Percentiles rank a stretch among this genome's conserved stretches.
Conservation (phyloP, 2,797 vertebrate species). For the Luscinia luscinia region DNA sequence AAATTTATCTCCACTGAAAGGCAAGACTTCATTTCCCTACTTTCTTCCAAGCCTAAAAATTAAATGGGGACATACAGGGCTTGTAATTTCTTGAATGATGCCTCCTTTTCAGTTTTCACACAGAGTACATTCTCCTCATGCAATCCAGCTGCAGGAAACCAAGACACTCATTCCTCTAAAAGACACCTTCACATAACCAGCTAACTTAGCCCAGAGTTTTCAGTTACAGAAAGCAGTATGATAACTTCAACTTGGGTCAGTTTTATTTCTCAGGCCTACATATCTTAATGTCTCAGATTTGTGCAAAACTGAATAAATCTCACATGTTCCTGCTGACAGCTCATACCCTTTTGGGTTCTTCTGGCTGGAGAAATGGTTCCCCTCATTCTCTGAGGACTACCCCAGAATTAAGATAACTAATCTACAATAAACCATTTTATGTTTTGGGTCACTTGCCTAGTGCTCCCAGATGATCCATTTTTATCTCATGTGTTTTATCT, state of each 20-base stretch:
- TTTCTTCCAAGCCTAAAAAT: not conserved
- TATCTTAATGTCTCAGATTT: not conserved
- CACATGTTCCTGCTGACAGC: not conserved
- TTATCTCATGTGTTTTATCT: not conserved
- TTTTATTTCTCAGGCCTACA: not conserved
- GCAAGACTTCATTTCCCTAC: not conserved
- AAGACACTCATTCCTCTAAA: not conserved
- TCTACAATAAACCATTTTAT: not conserved
- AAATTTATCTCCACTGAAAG: not conserved
- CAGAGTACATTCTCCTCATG: not conserved
- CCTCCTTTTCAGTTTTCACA: not conserved
- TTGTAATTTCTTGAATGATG: not conserved
- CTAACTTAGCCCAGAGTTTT: not conserved
- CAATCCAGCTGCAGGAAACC: not conserved
- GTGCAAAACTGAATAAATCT: not conserved
- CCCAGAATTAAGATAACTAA: not conserved
- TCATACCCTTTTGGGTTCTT: not conserved
- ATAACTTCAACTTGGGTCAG: not conserved
- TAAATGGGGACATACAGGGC: not conserved
- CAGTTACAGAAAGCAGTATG: not conserved
- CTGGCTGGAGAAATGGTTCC: not conserved
- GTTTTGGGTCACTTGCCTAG: not conserved
- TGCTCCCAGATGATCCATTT: not conserved
- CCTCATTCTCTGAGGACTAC: not conserved
- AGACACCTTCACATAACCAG: not conserved